These are phyloP conservation scores for Agapostemon virescens DNA, from an alignment of 2,888 invertebrate genomes.

Conservation along the genomic window DNA sequence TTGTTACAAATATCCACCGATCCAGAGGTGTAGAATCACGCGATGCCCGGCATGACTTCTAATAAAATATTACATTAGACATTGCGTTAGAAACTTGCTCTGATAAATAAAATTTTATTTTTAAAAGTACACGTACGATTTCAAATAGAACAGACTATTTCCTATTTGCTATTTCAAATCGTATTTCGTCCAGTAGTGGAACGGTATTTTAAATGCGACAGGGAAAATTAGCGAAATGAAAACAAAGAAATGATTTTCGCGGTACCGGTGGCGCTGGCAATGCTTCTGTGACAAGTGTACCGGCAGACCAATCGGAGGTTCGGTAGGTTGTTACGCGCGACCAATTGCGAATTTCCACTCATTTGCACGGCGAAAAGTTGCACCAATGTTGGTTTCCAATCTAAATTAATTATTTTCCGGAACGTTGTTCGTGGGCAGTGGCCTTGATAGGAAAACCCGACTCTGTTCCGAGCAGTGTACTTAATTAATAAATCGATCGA, in stretches of 20 bases:
- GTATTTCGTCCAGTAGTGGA: neutral
- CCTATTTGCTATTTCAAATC: neutral
- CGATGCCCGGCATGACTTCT: neutral
- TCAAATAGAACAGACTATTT: neutral
- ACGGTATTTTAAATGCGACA: neutral
- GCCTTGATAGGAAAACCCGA: constrained; percentile 65
- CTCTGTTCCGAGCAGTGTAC: constrained; percentile 61
- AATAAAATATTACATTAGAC: too few species aligned
- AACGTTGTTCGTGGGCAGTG: constrained; percentile 59
- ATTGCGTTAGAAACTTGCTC: too few species aligned
- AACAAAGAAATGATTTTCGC: constrained; percentile 51
- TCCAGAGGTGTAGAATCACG: too few species aligned
- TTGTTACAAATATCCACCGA: neutral
- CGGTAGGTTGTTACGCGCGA: neutral
- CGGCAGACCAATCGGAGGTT: constrained; percentile 33
- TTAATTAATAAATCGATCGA: constrained; percentile 62
- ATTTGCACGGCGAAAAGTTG: constrained; percentile 23
- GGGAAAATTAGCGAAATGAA: neutral
- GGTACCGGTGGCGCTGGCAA: constrained; percentile 34
- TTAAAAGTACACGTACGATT: neutral
- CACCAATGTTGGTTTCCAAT: constrained; percentile 48
- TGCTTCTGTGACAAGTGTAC: constrained; percentile 13
- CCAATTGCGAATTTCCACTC: constrained; percentile 49
- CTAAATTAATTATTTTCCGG: constrained; percentile 49
- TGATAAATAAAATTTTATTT: neutral